Evolutionary conservation across 1,140 invertebrate genomes (phyloP).

Genomic region (Heliconius himera): DNA sequence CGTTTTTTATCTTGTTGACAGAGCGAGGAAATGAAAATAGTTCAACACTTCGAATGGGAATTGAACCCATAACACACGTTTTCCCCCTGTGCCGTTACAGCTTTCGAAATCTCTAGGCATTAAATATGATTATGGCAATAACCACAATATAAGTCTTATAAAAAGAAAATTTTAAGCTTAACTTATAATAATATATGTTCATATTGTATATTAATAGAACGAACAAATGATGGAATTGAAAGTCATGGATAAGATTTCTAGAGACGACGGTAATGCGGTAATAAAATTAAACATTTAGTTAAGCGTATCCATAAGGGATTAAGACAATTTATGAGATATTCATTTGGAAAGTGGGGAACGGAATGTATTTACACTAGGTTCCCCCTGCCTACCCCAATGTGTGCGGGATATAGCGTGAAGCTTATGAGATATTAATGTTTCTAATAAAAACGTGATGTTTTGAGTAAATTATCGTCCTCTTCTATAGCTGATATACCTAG

Average conservation of each 20-base stretch:
- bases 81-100: too few species aligned
- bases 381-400: too few species aligned
- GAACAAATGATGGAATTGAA: neutral
- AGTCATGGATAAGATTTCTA: neutral
- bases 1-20: too few species aligned
- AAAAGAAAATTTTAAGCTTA: too few species aligned
- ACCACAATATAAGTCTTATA: too few species aligned
- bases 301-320: neutral
- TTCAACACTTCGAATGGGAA: neutral
- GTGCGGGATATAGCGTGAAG: too few species aligned
- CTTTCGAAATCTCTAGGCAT: too few species aligned
- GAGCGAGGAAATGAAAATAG: neutral
- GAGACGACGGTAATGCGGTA: neutral
- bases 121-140: too few species aligned
- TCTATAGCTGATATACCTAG: too few species aligned
- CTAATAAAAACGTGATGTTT: neutral
- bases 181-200: neutral
- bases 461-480: neutral
- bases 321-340: neutral
- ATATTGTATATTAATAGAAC: neutral
- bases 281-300: neutral
- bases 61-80: too few species aligned
- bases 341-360: too few species aligned
- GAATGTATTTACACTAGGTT: too few species aligned
- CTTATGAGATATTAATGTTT: neutral